Percentiles rank a stretch among this genome's conserved stretches.
Conservation (phyloP, 2,113 vertebrate species). For the Pseudonaja textilis region DNA sequence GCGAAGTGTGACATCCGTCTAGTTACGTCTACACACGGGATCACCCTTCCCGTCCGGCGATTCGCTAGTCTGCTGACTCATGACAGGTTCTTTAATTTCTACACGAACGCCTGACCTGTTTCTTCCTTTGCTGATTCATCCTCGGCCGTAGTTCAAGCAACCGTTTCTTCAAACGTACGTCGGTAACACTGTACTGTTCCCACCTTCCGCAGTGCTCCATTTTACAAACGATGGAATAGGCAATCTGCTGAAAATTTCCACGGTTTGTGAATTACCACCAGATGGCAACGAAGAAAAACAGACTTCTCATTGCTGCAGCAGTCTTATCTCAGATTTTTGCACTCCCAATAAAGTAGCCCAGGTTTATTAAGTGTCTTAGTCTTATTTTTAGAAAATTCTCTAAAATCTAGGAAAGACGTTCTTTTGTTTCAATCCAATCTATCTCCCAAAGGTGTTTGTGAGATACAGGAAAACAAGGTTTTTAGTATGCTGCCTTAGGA, state of each 20-base stretch:
- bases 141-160: neutral
- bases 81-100: neutral
- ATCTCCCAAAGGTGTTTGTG: neutral
- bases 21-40: neutral
- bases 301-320: neutral
- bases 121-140: neutral
- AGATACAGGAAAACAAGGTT: neutral
- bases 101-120: neutral
- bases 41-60: neutral
- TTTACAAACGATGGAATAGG: neutral
- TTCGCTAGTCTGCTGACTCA: neutral
- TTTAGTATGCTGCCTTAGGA: neutral
- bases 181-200: neutral
- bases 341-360: neutral
- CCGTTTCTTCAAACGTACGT: neutral
- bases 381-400: neutral
- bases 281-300: neutral
- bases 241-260: neutral
- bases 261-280: neutral
- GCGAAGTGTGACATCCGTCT: neutral
- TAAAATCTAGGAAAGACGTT: neutral
- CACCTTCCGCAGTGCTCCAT: neutral
- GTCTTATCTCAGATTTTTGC: neutral
- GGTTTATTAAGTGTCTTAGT: neutral
- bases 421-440: neutral